phyloP scores from a whole-genome alignment of 2,113 vertebrate genomes.

The Thomomys bottae region DNA sequence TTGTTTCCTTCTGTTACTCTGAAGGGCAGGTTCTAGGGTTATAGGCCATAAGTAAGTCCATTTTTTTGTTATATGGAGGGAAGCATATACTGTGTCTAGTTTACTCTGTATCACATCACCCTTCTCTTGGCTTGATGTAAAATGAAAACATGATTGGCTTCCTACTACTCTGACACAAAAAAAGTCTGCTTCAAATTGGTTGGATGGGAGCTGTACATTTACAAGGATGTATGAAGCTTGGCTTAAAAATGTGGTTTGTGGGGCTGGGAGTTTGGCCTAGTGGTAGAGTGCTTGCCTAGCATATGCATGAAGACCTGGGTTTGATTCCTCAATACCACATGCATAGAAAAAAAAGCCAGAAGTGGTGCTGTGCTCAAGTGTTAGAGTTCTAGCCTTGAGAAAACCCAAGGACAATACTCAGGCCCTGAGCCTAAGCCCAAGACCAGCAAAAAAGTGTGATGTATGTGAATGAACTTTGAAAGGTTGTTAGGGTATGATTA shows the following conservation, averaged over 20 bases:
- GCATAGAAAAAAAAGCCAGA: too few species aligned
- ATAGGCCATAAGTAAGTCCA: not conserved
- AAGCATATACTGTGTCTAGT: not conserved
- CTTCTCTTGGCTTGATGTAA: constrained; percentile 11
- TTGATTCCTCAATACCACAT: too few species aligned
- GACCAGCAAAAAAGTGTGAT: too few species aligned
- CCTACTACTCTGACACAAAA: constrained; percentile 7
- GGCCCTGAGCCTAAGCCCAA: too few species aligned
- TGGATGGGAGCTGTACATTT: not conserved
- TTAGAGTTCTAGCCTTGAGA: too few species aligned
- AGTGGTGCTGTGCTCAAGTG: too few species aligned
- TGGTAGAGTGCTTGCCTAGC: too few species aligned
- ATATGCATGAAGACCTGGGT: too few species aligned
- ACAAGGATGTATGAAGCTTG: not conserved
- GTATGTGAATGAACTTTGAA: not conserved
- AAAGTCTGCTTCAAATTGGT: constrained; percentile 29
- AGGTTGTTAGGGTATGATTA: not conserved
- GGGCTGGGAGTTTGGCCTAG: too few species aligned
- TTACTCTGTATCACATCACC: not conserved
- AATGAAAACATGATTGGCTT: not conserved
- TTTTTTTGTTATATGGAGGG: constrained; percentile 7
- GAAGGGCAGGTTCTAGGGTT: not conserved
- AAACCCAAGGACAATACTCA: too few species aligned
- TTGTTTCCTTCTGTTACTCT: not conserved
- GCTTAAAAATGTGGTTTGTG: not conserved